Evolutionary conservation across 2,797 vertebrate genomes (phyloP).

Genomic region (Odontamblyopus rebecca): DNA sequence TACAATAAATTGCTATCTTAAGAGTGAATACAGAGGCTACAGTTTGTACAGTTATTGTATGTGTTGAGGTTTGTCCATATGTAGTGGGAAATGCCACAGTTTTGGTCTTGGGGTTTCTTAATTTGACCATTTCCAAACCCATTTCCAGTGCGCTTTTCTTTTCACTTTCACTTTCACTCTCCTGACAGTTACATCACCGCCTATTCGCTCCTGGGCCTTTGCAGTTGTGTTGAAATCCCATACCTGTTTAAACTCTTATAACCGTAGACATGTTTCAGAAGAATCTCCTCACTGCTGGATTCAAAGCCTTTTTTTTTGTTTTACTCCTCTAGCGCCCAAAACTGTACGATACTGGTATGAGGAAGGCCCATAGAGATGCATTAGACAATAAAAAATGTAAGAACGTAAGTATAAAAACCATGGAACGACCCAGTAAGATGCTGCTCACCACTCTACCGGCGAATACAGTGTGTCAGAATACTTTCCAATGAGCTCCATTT

Average conservation of each 20-base stretch:
- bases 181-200: slow-evolving; percentile 13
- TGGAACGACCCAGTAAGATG: too few relatives aligned
- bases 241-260: neutral
- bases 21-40: too few relatives aligned
- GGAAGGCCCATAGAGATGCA: too few relatives aligned
- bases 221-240: slow-evolving; percentile 15
- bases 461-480: too few relatives aligned
- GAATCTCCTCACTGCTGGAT: neutral
- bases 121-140: neutral
- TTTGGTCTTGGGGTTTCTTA: neutral
- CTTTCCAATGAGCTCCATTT: too few relatives aligned
- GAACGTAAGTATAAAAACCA: too few relatives aligned
- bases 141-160: neutral
- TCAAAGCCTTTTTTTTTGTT: slow-evolving; percentile 7
- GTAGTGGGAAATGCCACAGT: neutral
- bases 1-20: too few relatives aligned
- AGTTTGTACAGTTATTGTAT: too few relatives aligned
- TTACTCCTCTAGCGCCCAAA: neutral
- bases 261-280: neutral
- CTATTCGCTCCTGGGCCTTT: slow-evolving; percentile 14
- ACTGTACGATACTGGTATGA: too few relatives aligned
- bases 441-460: too few relatives aligned
- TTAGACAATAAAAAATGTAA: too few relatives aligned
- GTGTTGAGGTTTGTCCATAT: too few relatives aligned
- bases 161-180: neutral